A percentile compares a stretch with the other conserved stretches of the same genome.
These are phyloP conservation scores for Ecliptopera silaceata DNA, from an alignment of 2,888 invertebrate genomes.

Conservation along the genomic window DNA sequence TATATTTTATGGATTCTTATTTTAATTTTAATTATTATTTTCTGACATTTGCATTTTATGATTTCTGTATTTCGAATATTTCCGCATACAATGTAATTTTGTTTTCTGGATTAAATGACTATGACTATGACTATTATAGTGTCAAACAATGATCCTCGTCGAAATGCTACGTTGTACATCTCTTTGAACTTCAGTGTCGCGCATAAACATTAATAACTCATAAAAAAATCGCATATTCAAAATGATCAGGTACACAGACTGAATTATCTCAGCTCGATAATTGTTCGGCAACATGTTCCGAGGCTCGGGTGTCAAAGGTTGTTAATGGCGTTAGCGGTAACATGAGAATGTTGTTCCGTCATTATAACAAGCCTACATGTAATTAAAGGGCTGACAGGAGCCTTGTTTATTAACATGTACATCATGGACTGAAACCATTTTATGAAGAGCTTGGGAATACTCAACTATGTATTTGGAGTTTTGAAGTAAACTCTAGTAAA, in stretches of 20 bases:
- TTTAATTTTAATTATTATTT: no score
- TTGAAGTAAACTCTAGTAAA: no score
- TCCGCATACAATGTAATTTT: no score
- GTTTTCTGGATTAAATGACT: no score
- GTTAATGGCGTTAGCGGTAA: slow-evolving; percentile 27
- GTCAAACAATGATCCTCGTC: no score
- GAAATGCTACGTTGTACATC: no score
- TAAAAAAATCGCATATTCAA: background rate
- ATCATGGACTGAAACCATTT: slow-evolving; percentile 5
- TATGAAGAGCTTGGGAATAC: slow-evolving; percentile 2
- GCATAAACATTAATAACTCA: no score
- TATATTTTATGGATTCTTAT: no score
- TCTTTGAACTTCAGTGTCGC: no score
- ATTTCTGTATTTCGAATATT: no score
- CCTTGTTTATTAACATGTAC: slow-evolving; percentile 28
- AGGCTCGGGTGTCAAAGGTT: slow-evolving; percentile 34
- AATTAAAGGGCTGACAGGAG: slow-evolving; percentile 28
- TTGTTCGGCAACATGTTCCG: slow-evolving; percentile 23
- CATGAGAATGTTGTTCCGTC: slow-evolving; percentile 29
- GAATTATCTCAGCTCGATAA: slow-evolving; percentile 20
- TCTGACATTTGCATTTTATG: no score
- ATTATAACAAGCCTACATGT: slow-evolving; percentile 33
- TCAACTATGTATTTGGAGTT: background rate
- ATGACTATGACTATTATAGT: no score
- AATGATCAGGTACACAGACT: slow-evolving; percentile 2